Base-by-base conservation (phyloP, 2,797 vertebrate species). In the Orestias chungarensis region DNA sequence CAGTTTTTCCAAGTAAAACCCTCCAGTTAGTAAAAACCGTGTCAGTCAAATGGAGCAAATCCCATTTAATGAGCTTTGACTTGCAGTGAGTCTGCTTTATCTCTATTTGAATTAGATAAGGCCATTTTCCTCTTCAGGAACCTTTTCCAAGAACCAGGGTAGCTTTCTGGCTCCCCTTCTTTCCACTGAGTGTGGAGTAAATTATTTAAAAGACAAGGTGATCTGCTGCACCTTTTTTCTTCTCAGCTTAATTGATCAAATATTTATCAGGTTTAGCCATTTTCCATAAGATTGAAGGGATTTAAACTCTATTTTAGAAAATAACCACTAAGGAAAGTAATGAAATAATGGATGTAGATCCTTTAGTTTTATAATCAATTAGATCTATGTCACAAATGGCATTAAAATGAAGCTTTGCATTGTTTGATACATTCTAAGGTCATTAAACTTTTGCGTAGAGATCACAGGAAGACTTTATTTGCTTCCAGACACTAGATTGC, bases 1-100 rank as follows among this genome's bases (percentile, higher is more conserved):
- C 43, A 3, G 65, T 80, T 78, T 77, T 79, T 78, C 59, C 46
- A 27, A 55, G 70, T 54, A 72, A 80, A 74, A 83, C 61, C n/a
- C 49, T 61, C 44, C 42, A 25, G 35, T 62, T 42, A 62, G 59
- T 17, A 61, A 49, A 68, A 49, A 67, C 76, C 57, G 61, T 73
- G 73, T 49, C 27, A 75, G 27, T 69, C 66, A 61, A 64, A 68
- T 23, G 27, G 55, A 38, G 55, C 17, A 25, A 9, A 35, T 68
- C 49, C 25, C 7, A 29, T 1, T 25, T 15, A 73, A 38, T 17
- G 40, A 73, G 49, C 14, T 62, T 65, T 70, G 33, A 14, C 65
- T 64, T 68, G 6, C 33, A 43, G n/a, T 9, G 1, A 42, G 38
- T 29, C 47, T 3, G 62, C 35, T 57, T 31, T 52, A 33, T 31